Conservation (phyloP, 2,797 vertebrate genomes). For the Leptodactylus fallax region DNA sequence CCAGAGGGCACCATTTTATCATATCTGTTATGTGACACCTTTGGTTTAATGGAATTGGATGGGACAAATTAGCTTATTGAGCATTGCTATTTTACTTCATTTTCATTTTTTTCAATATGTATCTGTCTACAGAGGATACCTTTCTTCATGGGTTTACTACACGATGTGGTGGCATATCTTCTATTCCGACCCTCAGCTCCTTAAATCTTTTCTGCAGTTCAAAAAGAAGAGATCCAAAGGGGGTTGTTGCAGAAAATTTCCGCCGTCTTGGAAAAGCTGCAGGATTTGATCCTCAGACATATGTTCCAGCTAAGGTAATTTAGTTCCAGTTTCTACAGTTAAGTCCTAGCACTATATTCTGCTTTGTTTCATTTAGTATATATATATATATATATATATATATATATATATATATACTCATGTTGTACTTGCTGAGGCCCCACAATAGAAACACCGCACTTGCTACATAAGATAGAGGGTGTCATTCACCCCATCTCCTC, state of each 20-base stretch:
- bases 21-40: background rate
- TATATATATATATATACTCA: background rate
- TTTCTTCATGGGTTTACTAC: conserved; percentile 94
- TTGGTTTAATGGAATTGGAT: no score
- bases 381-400: no score
- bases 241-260: conserved; percentile 86
- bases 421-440: background rate
- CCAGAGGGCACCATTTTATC: background rate
- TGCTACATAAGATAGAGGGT: no score
- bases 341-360: background rate
- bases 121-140: conserved; percentile 70
- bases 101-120: background rate
- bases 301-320: conserved; percentile 85
- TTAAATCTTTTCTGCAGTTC: conserved; percentile 91
- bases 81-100: no score
- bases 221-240: conserved; percentile 81
- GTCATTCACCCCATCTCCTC: no score
- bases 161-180: conserved; percentile 87
- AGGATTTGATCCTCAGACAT: conserved; percentile 82
- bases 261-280: conserved; percentile 81
- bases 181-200: conserved; percentile 84
- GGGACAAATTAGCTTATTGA: no score
- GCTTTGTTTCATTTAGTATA: background rate
- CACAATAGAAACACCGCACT: background rate
- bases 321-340: background rate